Evolutionary conservation across 2,888 invertebrate genomes (phyloP), one percentile per base, ranked within the genome.

Genomic region (Nephrotoma flavescens): DNA sequence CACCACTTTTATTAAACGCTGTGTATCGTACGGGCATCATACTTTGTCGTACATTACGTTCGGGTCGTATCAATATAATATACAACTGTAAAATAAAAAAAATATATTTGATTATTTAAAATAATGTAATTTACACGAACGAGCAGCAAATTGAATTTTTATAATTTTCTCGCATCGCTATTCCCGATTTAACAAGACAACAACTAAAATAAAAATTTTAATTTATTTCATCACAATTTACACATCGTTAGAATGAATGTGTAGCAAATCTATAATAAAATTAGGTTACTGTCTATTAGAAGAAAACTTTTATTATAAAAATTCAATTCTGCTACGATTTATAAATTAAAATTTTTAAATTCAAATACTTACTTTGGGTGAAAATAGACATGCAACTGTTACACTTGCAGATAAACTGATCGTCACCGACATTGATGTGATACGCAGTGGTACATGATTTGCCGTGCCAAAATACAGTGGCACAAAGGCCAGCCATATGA

Each of bases 401-500:
- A 98, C 98, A 89, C 97, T 97, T 88, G 98, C 98, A 89, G 97
- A 97, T 88, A 99, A 94, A 88, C 97, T 97, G 90, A 98, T 98
- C 89, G 98, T 97, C 89, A 98, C 97, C 87, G 97, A 97, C 96
- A 98, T 97, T 91, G 97, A 97, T 89, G 97, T 98, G 90, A 98
- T 96, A 88, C 98, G 94, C 87, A 98, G 93, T 11, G 97, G 96
- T 88, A 98, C 97, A 92, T 98, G 97, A 90, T 96, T 97, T 87
- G 96, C 97, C 1, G 98, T 98, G 88, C 98, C 98, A 91, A 99
- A 98, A 92, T 99, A 99, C 86, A 99, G 94, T 6, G 99, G 98
- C 87, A 99, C 97, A 92, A 99, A 99, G 31, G 99, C 99, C 88
- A 98, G 93, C 99, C 99, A 99, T 90, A 99, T 98, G 88, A 98